A percentile compares a stretch with the other conserved stretches of the same genome.
These are phyloP conservation scores for Mohoua ochrocephala DNA, from an alignment of 2,113 vertebrate genomes.

Conservation along the genomic window DNA sequence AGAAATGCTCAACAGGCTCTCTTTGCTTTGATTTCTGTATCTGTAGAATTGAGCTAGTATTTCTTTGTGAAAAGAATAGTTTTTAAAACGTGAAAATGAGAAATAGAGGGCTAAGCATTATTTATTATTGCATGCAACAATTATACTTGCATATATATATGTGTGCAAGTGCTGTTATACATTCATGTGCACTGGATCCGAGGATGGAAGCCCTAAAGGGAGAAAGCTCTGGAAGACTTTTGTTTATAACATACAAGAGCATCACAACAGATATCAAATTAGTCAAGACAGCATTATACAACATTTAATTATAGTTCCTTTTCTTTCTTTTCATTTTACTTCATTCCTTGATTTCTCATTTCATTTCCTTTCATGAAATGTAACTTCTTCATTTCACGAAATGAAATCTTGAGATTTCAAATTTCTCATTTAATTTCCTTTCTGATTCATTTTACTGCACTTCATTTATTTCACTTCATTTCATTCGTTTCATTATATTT, in stretches of 20 bases:
- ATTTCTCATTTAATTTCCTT: no score
- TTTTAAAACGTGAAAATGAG: not conserved
- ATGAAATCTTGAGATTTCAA: not conserved
- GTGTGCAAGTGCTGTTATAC: conserved; percentile 1
- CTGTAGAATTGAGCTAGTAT: not conserved
- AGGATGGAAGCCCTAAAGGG: conserved; percentile 74
- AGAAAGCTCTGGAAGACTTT: not conserved
- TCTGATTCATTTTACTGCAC: not conserved
- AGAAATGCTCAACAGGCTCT: not conserved
- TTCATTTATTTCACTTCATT: not conserved
- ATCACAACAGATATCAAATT: not conserved
- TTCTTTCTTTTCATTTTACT: not conserved
- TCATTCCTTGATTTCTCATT: not conserved
- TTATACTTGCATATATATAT: not conserved
- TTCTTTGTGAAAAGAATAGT: not conserved
- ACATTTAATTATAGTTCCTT: not conserved
- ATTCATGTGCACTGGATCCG: conserved; percentile 80
- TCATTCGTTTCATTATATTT: not conserved
- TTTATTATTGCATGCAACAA: not conserved
- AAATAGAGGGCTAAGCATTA: not conserved
- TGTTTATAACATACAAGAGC: not conserved
- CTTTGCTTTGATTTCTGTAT: not conserved
- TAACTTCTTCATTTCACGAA: not conserved
- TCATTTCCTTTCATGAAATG: not conserved
- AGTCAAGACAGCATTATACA: not conserved